A percentile compares a stretch with the other conserved stretches of the same genome.
Evolutionary conservation across 2,797 vertebrate species (phyloP).

Genomic region (Pelodytes ibericus): DNA sequence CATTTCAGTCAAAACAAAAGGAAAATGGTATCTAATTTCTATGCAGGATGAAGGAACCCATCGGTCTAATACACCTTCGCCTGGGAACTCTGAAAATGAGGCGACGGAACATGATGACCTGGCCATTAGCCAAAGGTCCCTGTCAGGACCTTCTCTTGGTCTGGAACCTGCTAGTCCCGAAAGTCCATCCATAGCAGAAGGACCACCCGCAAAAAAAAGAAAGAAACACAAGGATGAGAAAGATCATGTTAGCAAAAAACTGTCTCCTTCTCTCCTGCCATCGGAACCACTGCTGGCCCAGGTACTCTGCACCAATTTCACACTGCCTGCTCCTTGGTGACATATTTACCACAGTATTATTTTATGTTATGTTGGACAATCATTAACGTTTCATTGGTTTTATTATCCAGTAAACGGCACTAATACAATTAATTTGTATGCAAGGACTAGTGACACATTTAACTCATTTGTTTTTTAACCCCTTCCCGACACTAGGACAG

Average conservation of each 20-base stretch:
- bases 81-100: conserved; percentile 64
- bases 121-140: conserved; percentile 28
- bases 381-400: too few species aligned
- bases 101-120: conserved; percentile 66
- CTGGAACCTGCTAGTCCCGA: conserved; percentile 52
- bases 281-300: conserved; percentile 56
- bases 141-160: conserved; percentile 22
- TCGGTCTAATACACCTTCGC: conserved; percentile 59
- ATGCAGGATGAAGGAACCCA: conserved; percentile 67
- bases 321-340: too few species aligned
- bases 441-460: too few species aligned
- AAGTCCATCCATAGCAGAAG: conserved; percentile 58
- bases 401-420: too few species aligned
- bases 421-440: too few species aligned
- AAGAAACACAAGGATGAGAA: conserved; percentile 61
- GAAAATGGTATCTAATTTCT: too few species aligned
- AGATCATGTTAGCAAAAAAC: conserved; percentile 46
- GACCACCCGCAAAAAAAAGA: conserved; percentile 62
- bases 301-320: conserved; percentile 36
- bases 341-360: too few species aligned
- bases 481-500: too few species aligned
- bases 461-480: too few species aligned
- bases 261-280: conserved; percentile 34
- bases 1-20: too few species aligned
- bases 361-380: too few species aligned